phyloP scores from a whole-genome alignment of 2,113 vertebrate species.

The Procapra przewalskii region DNA sequence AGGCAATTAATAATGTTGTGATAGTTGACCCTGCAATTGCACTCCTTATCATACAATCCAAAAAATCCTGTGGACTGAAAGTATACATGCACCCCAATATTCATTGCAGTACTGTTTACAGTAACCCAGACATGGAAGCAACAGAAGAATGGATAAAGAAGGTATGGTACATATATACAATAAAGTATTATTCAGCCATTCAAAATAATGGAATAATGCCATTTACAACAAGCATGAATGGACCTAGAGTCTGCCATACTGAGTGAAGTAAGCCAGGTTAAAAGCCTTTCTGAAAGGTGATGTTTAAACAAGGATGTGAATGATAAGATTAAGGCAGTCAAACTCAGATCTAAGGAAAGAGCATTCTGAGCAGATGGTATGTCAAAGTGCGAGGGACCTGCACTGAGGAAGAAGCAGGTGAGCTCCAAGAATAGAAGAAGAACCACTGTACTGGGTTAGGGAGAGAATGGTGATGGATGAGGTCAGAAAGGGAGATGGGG shows the following conservation, averaged over 20 bases:
- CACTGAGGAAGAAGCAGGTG: not conserved
- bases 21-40: not conserved
- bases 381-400: not conserved
- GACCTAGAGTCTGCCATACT: not conserved
- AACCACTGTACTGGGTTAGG: not conserved
- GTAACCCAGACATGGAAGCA: not conserved
- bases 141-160: not conserved
- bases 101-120: not conserved
- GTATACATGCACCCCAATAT: not conserved
- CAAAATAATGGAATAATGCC: not conserved
- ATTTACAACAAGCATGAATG: not conserved
- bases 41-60: not conserved
- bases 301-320: not conserved
- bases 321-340: not conserved
- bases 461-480: not conserved
- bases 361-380: not conserved
- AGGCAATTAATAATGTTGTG: not conserved
- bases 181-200: not conserved
- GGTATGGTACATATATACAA: not conserved
- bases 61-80: not conserved
- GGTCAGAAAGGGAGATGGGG: not conserved
- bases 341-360: not conserved
- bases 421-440: not conserved
- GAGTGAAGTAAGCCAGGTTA: not conserved
- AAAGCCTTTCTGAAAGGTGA: not conserved